Percentiles rank a stretch among this genome's conserved stretches.
These are phyloP conservation scores for Martes martes DNA, from an alignment of 2,113 vertebrate genomes.

Conservation along the genomic window DNA sequence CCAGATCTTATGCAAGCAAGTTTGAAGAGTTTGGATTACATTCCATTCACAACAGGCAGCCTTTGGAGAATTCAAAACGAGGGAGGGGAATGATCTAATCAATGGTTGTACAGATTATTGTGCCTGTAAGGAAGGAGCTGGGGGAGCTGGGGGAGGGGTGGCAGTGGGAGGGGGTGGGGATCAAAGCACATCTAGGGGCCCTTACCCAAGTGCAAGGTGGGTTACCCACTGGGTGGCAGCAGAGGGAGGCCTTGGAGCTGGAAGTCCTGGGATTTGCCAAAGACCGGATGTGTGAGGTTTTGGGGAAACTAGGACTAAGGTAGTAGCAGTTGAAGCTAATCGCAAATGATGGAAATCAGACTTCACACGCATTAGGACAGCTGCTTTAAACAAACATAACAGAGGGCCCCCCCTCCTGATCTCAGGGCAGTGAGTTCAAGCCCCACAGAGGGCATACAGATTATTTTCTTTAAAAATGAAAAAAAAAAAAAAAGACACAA, in stretches of 20 bases:
- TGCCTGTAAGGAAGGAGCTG: background rate
- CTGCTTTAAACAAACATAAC: background rate
- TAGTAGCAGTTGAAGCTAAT: background rate
- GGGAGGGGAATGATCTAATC: background rate
- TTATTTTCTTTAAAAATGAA: too few species aligned
- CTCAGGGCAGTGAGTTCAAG: too few species aligned
- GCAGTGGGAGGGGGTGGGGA: background rate
- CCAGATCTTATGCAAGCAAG: too few species aligned
- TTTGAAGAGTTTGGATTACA: background rate
- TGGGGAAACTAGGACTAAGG: background rate
- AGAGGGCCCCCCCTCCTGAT: too few species aligned
- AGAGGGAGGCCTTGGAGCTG: background rate
- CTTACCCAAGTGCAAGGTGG: background rate
- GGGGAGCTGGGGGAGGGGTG: too few species aligned
- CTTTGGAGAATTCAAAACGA: background rate
- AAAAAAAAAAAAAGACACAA: too few species aligned
- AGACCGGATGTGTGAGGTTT: background rate
- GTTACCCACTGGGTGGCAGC: background rate
- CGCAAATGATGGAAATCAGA: background rate
- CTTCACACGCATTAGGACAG: background rate
- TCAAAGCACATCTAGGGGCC: background rate
- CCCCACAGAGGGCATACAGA: too few species aligned
- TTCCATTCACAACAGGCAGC: background rate
- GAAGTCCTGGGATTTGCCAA: background rate
- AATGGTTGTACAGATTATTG: background rate